A percentile compares a stretch with the other conserved stretches of the same genome.
Conservation (phyloP, 2,888 invertebrate genomes). For the Iselma pallidipennis region DNA sequence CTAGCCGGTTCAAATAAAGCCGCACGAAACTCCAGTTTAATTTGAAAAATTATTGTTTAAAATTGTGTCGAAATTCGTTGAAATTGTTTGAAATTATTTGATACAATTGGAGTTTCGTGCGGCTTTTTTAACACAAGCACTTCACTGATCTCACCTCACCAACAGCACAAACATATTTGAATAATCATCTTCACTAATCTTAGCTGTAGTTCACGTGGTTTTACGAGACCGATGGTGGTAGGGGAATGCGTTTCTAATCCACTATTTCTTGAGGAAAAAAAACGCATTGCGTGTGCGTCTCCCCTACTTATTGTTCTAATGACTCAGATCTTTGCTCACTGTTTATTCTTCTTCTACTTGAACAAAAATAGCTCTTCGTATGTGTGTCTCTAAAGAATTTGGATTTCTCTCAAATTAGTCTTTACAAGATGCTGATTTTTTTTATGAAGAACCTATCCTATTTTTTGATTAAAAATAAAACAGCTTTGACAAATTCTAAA, state of each 20-base stretch:
- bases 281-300: slow-evolving; percentile 37
- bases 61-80: slow-evolving; percentile 6
- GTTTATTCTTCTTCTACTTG: slow-evolving; percentile 6
- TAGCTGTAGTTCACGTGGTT: slow-evolving; percentile 19
- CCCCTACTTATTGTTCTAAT: slow-evolving; percentile 28
- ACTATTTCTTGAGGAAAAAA: slow-evolving; percentile 11
- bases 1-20: slow-evolving; percentile 39
- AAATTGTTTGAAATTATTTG: neutral
- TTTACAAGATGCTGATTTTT: no score
- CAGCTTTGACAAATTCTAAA: neutral
- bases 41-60: slow-evolving; percentile 5
- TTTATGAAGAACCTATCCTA: neutral
- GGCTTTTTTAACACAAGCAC: slow-evolving; percentile 25
- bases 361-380: slow-evolving; percentile 21
- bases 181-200: slow-evolving; percentile 2
- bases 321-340: slow-evolving; percentile 27
- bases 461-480: neutral
- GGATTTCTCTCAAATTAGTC: neutral
- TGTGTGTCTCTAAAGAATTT: neutral
- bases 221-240: neutral
- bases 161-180: slow-evolving; percentile 21
- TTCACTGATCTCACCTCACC: slow-evolving; percentile 10
- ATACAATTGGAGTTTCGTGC: slow-evolving; percentile 31
- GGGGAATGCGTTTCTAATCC: slow-evolving; percentile 15
- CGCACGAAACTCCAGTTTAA: slow-evolving; percentile 35